A percentile compares a stretch with the other conserved stretches of the same genome.
Conservation (phyloP, 2,888 invertebrate genomes). For the Lampropteryx suffumata region DNA sequence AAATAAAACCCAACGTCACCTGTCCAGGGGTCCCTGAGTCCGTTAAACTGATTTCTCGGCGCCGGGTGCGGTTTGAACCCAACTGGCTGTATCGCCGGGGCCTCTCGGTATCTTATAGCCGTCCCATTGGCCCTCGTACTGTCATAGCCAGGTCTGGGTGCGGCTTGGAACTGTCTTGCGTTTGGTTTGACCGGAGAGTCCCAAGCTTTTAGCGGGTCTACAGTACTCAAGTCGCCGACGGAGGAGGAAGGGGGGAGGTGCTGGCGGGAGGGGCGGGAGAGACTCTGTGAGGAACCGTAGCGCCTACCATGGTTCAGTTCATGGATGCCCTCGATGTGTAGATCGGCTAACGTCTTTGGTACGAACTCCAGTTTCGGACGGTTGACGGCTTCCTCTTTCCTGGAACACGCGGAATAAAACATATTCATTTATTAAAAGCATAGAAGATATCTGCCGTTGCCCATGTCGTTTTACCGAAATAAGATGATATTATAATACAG, state of each 20-base stretch:
- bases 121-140: not conserved
- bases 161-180: constrained; percentile 3
- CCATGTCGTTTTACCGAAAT: too few species aligned
- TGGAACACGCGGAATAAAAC: constrained; percentile 48
- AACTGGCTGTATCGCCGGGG: constrained; percentile 16
- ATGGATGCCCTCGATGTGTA: constrained; percentile 90
- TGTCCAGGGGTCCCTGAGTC: constrained; percentile 83
- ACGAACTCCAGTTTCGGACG: constrained; percentile 95
- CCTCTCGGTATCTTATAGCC: not conserved
- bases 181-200: constrained; percentile 46
- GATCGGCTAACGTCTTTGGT: constrained; percentile 94
- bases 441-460: too few species aligned
- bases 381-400: constrained; percentile 94
- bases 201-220: constrained; percentile 71
- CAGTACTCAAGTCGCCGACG: constrained; percentile 64
- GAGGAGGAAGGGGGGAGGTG: constrained; percentile 65
- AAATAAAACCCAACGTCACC: constrained; percentile 83
- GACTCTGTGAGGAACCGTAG: constrained; percentile 78
- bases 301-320: constrained; percentile 87
- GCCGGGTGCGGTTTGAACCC: constrained; percentile 67
- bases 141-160: constrained; percentile 3
- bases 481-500: too few species aligned
- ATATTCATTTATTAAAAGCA: not conserved
- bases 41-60: constrained; percentile 69
- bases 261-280: constrained; percentile 63